Percentiles rank a stretch among this genome's conserved stretches.
Conservation (phyloP, 2,113 vertebrate species). For the Orientallactaga bullata region DNA sequence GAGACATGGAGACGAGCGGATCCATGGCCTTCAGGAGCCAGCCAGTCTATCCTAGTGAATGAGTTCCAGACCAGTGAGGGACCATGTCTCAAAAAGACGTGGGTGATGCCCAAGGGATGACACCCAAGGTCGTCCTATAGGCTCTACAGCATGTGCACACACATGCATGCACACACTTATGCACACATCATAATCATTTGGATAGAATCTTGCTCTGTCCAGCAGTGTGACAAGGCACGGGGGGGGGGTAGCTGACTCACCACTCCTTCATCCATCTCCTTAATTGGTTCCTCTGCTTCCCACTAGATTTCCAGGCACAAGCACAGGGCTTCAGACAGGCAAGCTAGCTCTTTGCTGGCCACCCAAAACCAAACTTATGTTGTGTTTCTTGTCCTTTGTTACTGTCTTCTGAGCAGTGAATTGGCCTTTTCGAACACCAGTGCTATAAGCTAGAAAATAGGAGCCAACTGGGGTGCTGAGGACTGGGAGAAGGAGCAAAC, state of each 20-base stretch:
- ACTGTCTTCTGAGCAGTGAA: background rate
- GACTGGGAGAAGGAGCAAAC: background rate
- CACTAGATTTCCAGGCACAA: background rate
- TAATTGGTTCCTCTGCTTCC: background rate
- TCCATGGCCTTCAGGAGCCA: no score
- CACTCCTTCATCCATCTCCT: background rate
- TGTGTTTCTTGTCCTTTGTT: background rate
- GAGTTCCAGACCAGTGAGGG: no score
- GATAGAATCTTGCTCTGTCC: background rate
- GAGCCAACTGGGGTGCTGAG: background rate
- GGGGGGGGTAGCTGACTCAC: background rate
- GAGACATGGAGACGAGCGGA: no score
- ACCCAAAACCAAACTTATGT: background rate
- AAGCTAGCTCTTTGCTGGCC: background rate
- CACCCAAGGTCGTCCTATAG: no score
- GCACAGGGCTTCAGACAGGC: no score
- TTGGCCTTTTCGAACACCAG: background rate
- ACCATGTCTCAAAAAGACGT: no score
- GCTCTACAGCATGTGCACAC: no score
- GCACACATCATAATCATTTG: background rate
- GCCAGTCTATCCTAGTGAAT: no score
- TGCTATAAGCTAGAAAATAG: background rate
- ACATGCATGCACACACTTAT: no score
- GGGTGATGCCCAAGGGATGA: no score
- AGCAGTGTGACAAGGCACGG: background rate